Percentiles rank a stretch among this genome's conserved stretches.
These are phyloP conservation scores for Anguilla marmorata DNA, from an alignment of 2,797 vertebrate genomes.

Conservation along the genomic window DNA sequence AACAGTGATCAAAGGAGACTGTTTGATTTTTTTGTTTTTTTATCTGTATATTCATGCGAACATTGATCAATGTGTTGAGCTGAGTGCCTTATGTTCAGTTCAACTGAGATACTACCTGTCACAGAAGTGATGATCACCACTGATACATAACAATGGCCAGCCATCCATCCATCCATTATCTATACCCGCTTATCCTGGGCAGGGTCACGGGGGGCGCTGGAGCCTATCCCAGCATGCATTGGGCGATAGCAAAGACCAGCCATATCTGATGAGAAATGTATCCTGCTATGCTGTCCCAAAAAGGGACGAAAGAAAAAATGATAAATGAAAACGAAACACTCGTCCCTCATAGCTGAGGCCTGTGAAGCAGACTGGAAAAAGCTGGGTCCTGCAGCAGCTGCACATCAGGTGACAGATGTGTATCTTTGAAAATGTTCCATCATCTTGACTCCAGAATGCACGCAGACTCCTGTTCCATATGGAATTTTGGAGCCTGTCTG, in stretches of 20 bases:
- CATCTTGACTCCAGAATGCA: not conserved
- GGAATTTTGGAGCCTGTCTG: not conserved
- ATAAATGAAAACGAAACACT: no score
- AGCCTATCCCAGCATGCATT: no score
- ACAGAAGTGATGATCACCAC: not conserved
- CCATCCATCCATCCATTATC: no score
- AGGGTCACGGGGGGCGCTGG: no score
- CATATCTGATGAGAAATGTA: not conserved
- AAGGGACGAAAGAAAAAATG: no score
- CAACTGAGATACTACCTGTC: not conserved
- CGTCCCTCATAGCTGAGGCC: not conserved
- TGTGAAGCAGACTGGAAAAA: not conserved
- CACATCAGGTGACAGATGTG: not conserved
- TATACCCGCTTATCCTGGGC: no score
- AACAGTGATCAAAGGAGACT: not conserved
- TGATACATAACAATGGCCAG: not conserved
- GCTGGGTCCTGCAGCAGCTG: not conserved
- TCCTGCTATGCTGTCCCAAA: not conserved
- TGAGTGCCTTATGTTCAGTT: not conserved
- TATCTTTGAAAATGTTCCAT: not conserved
- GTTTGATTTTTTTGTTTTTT: not conserved
- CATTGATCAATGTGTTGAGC: not conserved
- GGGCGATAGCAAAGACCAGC: no score
- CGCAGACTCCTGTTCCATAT: not conserved
- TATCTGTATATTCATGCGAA: not conserved